Evolutionary conservation across 2,888 invertebrate genomes (phyloP), one percentile per base, ranked within the genome.

Genomic region (Nomada ruficornis): DNA sequence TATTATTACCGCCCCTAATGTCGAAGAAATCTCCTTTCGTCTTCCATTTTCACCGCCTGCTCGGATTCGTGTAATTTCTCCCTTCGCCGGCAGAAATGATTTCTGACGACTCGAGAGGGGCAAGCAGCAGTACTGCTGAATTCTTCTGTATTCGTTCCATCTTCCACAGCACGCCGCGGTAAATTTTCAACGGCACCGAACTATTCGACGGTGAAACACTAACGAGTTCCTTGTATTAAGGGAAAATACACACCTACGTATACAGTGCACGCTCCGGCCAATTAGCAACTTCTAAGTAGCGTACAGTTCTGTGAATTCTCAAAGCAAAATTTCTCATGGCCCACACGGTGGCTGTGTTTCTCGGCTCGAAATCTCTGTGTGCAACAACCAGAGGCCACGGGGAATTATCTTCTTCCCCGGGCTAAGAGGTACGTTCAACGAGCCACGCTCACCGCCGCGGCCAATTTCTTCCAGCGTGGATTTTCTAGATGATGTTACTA

Each of bases 1-100:
- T 75, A 70, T 65, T 80, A 80, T 82, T 81, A 76, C 78, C 69
- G 64, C 47, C 67, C n/a, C 63, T 60, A 65, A 67, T 82, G 85
- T 85, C 86, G 70, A 62, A 63, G 75, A 76, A 78, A 86, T 82
- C 79, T 78, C 69, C 80, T 54, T 20, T 36, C 60, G 36, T 23
- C 54, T 57, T 36, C 44, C 47, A 20, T 36, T 47, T 47, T 36
- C 29, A 47, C 67, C 57, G 18, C n/a, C n/a, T 0, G 13, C 29
- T n/a, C 1, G 5, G 57, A 23, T 62, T 71, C 36, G 10, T 62
- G 2, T 13, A 23, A 36, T 70, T 60, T 15, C n/a, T 29, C 44
- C 7, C 11, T 47, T 9, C 10, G 9, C 23, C 9, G 2, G 26
- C 2, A 13, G 26, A 13, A 26, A 57, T 23, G 20, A 7, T 36